phyloP scores from a whole-genome alignment of 2,113 vertebrate genomes.

The Eurypyga helias region DNA sequence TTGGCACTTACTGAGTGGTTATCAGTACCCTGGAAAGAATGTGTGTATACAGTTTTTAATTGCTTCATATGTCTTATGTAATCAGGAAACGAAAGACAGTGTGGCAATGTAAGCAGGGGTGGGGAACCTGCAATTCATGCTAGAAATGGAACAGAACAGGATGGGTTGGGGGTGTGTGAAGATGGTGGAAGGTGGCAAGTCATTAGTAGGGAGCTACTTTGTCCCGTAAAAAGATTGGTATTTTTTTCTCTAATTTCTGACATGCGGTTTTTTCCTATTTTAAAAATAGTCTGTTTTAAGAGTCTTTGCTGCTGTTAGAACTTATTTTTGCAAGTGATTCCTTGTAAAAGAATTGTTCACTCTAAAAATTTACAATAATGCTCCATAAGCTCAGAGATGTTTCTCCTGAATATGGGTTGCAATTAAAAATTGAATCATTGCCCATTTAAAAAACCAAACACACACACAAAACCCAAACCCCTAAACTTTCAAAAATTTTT shows the following conservation, averaged over 20 bases:
- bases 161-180: not conserved
- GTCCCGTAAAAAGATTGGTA: not conserved
- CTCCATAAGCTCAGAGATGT: not conserved
- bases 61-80: slow-evolving; percentile 46
- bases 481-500: not conserved
- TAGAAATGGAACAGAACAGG: not conserved
- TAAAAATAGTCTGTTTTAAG: not conserved
- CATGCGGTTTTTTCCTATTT: accelerated
- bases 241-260: not conserved
- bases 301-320: not conserved
- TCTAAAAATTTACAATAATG: not conserved
- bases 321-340: not conserved
- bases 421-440: not conserved
- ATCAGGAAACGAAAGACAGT: slow-evolving; percentile 44
- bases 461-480: not conserved
- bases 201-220: not conserved
- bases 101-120: not conserved
- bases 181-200: not conserved
- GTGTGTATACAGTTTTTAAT: not conserved
- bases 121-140: not conserved
- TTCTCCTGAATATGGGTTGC: not conserved
- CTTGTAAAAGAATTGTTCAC: not conserved
- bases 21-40: not conserved
- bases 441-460: not conserved
- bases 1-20: not conserved